Conservation (phyloP, 2,888 invertebrate species). For the Lasius platythorax region DNA sequence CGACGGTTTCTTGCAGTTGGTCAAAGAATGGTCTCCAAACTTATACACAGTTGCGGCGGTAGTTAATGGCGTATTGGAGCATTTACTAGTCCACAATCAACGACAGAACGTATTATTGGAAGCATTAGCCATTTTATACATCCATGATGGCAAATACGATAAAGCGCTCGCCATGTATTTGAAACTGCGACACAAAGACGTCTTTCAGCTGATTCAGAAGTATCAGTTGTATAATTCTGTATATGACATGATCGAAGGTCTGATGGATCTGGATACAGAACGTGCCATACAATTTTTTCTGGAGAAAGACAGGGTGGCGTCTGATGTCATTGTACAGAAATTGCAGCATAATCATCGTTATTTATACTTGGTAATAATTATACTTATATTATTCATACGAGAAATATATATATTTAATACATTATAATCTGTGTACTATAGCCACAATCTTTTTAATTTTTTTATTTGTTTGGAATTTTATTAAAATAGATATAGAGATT, state of each 20-base stretch:
- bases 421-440: background rate
- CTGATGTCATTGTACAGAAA: slow-evolving; percentile 93
- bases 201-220: slow-evolving; percentile 94
- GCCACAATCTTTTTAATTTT: background rate
- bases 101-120: slow-evolving; percentile 93
- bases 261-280: slow-evolving; percentile 95
- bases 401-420: background rate
- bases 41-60: slow-evolving; percentile 94
- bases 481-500: background rate
- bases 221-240: slow-evolving; percentile 94
- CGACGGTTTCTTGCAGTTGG: slow-evolving; percentile 92
- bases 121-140: slow-evolving; percentile 95
- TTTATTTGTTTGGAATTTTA: background rate
- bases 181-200: slow-evolving; percentile 95
- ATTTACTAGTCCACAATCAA: slow-evolving; percentile 90
- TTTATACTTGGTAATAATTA: slow-evolving; percentile 90
- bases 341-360: slow-evolving; percentile 91
- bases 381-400: background rate
- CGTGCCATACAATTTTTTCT: slow-evolving; percentile 94
- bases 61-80: slow-evolving; percentile 94
- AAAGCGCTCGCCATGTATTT: slow-evolving; percentile 96
- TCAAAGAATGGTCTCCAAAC: slow-evolving; percentile 95
- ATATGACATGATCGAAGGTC: slow-evolving; percentile 94
- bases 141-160: slow-evolving; percentile 95
- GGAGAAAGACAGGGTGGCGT: slow-evolving; percentile 90